Base-by-base conservation (phyloP, 2,888 invertebrate species). In the Mayetiola destructor region DNA sequence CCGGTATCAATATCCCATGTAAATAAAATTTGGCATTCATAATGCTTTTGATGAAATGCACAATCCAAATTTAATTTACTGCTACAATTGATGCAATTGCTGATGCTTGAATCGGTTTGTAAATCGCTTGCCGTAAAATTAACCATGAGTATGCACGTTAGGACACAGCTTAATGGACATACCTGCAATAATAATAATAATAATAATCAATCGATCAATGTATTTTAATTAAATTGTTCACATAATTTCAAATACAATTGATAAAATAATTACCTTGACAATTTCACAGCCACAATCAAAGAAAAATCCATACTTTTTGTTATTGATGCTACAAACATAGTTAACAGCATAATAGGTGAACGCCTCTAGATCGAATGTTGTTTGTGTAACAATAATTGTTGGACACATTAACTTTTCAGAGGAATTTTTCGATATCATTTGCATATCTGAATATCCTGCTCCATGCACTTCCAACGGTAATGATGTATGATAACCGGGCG, bases 381-480 rank as follows among this genome's bases (percentile, higher is more conserved):
- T 68, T 37, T 73, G 73, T 2, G 72, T 71, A 27, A 73, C 67
- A 2, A 71, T 65, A 1, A 71, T 69, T 56, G 70, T 69, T 18
- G 67, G 66, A 53, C 72, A 71, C 27, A 68, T 67, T 4, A 72
- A 61, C 27, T 69, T 67, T 55, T 71, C 70, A 59, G 68, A 71
- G 1, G 73, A 70, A 16, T 67, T 65, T 40, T 72, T 69, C 4
- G 73, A 73, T 59, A 73, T 70, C 72, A 73, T 72, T 66, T 72
- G 72, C 72, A 73, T 72, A 59, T 71, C 72, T 1, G 72, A 71
- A 59, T 73, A 72, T 58, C 72, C 71, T 1, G 73, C 69, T 6
- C 73, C 73, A 54, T 73, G 73, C 0, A 73, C 73, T 60, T 73
- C 73, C 65, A 73, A 66, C 4, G 73, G 73, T 42, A 73, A 62